These are phyloP conservation scores for Elephas maximus DNA, from an alignment of 2,113 vertebrate species.

Conservation along the genomic window DNA sequence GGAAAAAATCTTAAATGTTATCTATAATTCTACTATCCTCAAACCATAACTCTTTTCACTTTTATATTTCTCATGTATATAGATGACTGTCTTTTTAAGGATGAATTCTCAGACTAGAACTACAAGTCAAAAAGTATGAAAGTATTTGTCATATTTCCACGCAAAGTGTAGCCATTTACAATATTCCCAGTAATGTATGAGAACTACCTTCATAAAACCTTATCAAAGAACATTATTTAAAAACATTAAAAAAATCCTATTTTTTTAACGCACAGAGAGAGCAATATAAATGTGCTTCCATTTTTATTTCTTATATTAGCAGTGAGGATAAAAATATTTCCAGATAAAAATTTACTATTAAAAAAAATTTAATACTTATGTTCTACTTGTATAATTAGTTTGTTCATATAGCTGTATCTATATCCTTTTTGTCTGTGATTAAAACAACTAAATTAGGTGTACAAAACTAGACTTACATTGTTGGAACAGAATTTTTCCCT, in stretches of 20 bases:
- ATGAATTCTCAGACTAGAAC: constrained; percentile 27
- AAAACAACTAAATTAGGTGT: not conserved
- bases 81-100: constrained; percentile 1
- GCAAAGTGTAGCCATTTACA: constrained; percentile 44
- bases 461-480: not conserved
- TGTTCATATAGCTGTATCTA: not conserved
- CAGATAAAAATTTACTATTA: not conserved
- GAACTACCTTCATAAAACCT: constrained; percentile 1
- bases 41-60: not conserved
- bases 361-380: not conserved
- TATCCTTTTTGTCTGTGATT: not conserved
- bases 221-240: constrained; percentile 9
- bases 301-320: constrained; percentile 23
- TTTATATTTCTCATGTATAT: constrained; percentile 52
- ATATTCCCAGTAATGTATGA: not conserved
- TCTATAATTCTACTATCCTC: not conserved
- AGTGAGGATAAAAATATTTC: constrained; percentile 7
- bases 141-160: not conserved
- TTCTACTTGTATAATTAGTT: not conserved
- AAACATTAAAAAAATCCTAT: not conserved
- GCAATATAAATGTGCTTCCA: constrained; percentile 42
- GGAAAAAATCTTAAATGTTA: not conserved
- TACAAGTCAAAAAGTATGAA: constrained; percentile 9
- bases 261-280: constrained; percentile 29
- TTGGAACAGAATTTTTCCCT: not conserved